A percentile compares a stretch with the other conserved stretches of the same genome.
Conservation (phyloP, 1,140 invertebrate genomes). For the Tetramorium parvispinum region DNA sequence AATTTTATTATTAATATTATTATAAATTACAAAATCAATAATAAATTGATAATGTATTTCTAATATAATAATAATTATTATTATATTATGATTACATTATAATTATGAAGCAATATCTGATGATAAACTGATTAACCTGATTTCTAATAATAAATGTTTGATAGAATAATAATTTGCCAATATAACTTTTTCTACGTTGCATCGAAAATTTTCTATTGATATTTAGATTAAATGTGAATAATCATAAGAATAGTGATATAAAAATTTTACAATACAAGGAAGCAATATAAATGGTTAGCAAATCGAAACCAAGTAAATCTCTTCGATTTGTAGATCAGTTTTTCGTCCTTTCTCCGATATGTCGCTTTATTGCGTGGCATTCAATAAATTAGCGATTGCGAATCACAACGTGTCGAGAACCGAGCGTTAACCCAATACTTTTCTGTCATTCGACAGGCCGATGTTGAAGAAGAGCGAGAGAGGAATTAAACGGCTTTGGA, state of each 20-base stretch:
- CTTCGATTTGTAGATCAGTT: not conserved
- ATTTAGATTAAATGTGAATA: not conserved
- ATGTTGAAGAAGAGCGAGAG: constrained; percentile 19
- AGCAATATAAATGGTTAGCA: not conserved
- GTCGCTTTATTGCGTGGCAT: constrained; percentile 32
- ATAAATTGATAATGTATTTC: not conserved
- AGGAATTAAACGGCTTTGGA: constrained; percentile 56
- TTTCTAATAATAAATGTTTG: constrained; percentile 14
- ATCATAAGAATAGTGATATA: not conserved
- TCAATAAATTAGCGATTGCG: constrained; percentile 47
- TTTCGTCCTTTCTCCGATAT: constrained; percentile 8
- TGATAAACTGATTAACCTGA: constrained; percentile 4
- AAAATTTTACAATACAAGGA: not conserved
- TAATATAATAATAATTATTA: constrained; percentile 14
- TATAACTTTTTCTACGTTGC: not conserved
- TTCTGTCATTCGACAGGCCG: constrained; percentile 20
- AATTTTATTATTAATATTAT: constrained; percentile 29
- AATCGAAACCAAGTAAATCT: constrained; percentile 16
- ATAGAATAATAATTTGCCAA: constrained; percentile 1
- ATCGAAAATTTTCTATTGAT: not conserved
- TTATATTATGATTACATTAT: constrained; percentile 7
- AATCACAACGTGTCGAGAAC: constrained; percentile 42
- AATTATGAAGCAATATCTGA: not conserved
- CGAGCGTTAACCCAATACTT: constrained; percentile 51
- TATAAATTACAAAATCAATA: not conserved